A percentile compares a stretch with the other conserved stretches of the same genome.
Evolutionary conservation across 2,797 vertebrate species (phyloP).

Genomic region (Onychomys leucogaster): DNA sequence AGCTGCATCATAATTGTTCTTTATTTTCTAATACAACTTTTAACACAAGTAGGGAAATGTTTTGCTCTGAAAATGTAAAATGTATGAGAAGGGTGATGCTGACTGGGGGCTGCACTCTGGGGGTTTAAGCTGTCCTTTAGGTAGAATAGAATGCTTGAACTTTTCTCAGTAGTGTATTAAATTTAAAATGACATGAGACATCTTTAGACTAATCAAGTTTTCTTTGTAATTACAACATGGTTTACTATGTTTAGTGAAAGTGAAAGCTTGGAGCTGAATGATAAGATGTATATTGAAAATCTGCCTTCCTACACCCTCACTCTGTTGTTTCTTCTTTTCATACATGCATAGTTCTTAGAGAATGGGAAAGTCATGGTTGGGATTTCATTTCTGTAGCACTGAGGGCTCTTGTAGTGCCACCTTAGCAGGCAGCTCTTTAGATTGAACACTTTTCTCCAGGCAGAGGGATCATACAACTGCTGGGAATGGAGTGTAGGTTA

Average conservation of each 20-base stretch:
- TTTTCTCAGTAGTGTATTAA: conserved; percentile 62
- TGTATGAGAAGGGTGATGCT: conserved; percentile 38
- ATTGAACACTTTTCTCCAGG: conserved; percentile 54
- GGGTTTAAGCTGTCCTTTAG: conserved; percentile 30
- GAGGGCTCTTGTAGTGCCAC: background rate
- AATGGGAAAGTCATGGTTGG: background rate
- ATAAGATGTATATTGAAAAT: conserved; percentile 1
- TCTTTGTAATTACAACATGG: background rate
- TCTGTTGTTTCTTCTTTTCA: background rate
- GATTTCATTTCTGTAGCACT: conserved; percentile 37
- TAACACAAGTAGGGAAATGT: conserved; percentile 76
- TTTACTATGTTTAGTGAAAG: conserved; percentile 56
- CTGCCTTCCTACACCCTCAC: background rate
- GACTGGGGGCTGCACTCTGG: conserved; percentile 20
- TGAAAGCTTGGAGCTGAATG: background rate
- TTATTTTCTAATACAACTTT: conserved; percentile 76
- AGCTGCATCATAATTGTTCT: conserved; percentile 79
- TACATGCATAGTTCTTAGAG: conserved; percentile 24
- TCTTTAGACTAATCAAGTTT: conserved; percentile 66
- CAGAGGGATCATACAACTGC: background rate
- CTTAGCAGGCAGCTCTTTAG: conserved; percentile 18
- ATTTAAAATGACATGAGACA: conserved; percentile 63
- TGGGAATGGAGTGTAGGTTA: conserved; percentile 65
- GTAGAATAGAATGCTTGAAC: conserved; percentile 41
- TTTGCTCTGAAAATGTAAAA: conserved; percentile 77